Base-by-base conservation (phyloP, 2,113 vertebrate species). In the Sprattus sprattus region DNA sequence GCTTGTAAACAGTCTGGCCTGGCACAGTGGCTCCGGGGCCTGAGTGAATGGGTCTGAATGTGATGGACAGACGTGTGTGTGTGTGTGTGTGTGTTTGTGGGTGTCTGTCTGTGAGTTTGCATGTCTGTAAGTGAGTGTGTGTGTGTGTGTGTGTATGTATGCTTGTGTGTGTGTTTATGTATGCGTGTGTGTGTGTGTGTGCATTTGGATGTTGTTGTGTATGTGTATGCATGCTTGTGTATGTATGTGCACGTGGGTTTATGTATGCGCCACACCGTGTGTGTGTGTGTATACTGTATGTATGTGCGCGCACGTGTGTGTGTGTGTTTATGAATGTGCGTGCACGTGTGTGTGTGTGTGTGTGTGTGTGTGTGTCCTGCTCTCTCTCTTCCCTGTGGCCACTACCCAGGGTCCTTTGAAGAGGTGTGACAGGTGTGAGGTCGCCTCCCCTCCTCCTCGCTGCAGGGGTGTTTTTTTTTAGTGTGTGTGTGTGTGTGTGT, bases 381-480 rank as follows among this genome's bases (percentile, higher is more conserved):
- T 83, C 84, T 83, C 71, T 82, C 44, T 71, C 64, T n/a, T 71
- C 64, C 1, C 20, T 71, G n/a, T 15, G 11, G 64, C 2, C 64
- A 28, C 3, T 71, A 25, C 25, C 64, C 9, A 10, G 44, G 47
- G 52, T 47, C 83, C 86, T 89, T 89, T 87, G 81, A 89, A 87
- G 88, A 83, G 84, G 78, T 83, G 60, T 87, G 85, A 85, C 88
- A 87, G 86, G 86, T 87, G 88, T 87, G 39, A 57, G 39, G 18
- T 13, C 9, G 45, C 71, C 67, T 85, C 60, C 84, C 85, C 83
- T 83, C 45, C 81, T 81, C 50, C 32, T 22, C 22, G 20, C 60
- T 9, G n/a, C 47, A 49, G 22, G 57, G 57, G 57, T 64, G 18
- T 64, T n/a, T n/a, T n/a, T n/a, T n/a, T n/a, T n/a, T n/a, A n/a